phyloP scores from a whole-genome alignment of 2,797 vertebrate genomes.

The Fistularia tabacaria region DNA sequence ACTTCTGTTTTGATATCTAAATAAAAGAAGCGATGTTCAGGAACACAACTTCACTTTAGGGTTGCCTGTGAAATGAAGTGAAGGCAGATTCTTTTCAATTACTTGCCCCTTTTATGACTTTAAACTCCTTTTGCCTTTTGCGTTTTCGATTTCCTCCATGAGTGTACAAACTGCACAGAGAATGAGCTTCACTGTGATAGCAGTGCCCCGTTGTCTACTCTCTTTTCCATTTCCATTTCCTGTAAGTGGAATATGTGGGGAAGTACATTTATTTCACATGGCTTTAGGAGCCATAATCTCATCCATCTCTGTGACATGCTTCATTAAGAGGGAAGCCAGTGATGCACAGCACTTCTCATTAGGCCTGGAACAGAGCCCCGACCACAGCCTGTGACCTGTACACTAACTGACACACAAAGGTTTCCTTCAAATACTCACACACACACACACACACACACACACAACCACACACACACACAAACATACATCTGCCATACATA shows the following conservation, averaged over 20 bases:
- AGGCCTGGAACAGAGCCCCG: slow-evolving; percentile 67
- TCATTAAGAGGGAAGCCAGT: slow-evolving; percentile 76
- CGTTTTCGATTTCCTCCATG: slow-evolving; percentile 59
- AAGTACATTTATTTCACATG: slow-evolving; percentile 70
- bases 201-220: slow-evolving; percentile 43
- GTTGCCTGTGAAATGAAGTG: slow-evolving; percentile 33
- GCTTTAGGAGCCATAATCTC: slow-evolving; percentile 75
- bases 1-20: slow-evolving; percentile 17
- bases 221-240: slow-evolving; percentile 60
- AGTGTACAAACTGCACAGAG: slow-evolving; percentile 55
- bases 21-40: slow-evolving; percentile 29
- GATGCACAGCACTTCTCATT: slow-evolving; percentile 78
- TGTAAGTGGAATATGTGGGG: slow-evolving; percentile 58
- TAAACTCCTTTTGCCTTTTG: slow-evolving; percentile 59
- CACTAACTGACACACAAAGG: slow-evolving; percentile 29
- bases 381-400: slow-evolving; percentile 69
- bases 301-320: slow-evolving; percentile 81
- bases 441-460: slow-evolving; percentile 10
- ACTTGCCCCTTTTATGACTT: slow-evolving; percentile 51
- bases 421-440: slow-evolving; percentile 26
- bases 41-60: slow-evolving; percentile 30
- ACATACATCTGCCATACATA: too few species aligned
- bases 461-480: too few species aligned
- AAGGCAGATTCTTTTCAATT: slow-evolving; percentile 55
- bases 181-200: slow-evolving; percentile 43